Percentiles rank a stretch among this genome's conserved stretches.
Conservation (phyloP, 2,113 vertebrate genomes). For the Erythrocebus patas region DNA sequence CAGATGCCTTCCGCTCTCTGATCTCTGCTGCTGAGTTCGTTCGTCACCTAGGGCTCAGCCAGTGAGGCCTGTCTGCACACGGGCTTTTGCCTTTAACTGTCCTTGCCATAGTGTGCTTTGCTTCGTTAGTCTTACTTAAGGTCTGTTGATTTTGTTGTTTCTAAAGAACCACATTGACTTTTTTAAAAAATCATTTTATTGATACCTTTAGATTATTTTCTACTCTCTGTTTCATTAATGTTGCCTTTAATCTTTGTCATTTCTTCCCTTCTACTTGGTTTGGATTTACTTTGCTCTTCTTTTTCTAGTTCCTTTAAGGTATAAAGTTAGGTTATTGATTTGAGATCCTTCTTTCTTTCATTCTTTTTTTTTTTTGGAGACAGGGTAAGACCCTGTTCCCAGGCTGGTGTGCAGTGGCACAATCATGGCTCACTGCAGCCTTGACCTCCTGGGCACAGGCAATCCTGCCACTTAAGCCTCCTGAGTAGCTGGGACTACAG, state of each 20-base stretch:
- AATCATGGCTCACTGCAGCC: too few relatives aligned
- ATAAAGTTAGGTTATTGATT: neutral
- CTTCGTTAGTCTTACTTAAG: neutral
- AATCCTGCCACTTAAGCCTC: too few relatives aligned
- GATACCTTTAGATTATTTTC: neutral
- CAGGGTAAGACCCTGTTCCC: too few relatives aligned
- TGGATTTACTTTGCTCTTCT: neutral
- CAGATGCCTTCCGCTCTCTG: neutral
- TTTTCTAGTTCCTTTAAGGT: neutral
- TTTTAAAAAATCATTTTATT: neutral
- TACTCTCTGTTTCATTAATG: neutral
- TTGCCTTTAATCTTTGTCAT: neutral
- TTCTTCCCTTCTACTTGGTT: neutral
- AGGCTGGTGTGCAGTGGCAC: too few relatives aligned
- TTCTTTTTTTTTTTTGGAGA: too few relatives aligned
- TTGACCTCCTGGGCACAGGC: too few relatives aligned
- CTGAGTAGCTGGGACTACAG: too few relatives aligned
- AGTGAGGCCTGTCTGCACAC: neutral
- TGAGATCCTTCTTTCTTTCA: neutral
- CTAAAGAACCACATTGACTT: neutral
- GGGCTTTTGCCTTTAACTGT: neutral
- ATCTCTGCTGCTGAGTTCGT: neutral
- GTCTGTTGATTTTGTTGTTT: neutral
- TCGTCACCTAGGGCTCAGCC: too few relatives aligned
- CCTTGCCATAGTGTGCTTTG: neutral